Conservation (phyloP, 2,888 invertebrate species). For the Platynereis dumerilii region DNA sequence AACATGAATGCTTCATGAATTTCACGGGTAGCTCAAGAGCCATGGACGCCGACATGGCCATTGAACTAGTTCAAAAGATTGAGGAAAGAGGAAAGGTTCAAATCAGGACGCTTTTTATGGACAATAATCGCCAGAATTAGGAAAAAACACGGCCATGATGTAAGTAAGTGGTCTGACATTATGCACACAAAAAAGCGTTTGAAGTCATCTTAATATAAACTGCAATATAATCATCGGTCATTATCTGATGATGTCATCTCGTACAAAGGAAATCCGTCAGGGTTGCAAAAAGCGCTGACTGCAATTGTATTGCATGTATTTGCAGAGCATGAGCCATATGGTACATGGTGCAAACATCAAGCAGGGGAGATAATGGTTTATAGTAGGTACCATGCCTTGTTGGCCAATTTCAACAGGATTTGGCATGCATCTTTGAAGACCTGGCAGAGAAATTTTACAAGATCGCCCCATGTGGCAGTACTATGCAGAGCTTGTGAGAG, state of each 20-base stretch:
- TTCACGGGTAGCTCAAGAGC: no score
- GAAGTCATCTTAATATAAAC: not conserved
- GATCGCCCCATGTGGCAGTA: no score
- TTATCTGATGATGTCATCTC: not conserved
- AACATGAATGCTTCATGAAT: no score
- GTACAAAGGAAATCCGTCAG: not conserved
- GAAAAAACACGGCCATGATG: not conserved
- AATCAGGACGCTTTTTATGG: not conserved
- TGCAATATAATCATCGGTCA: not conserved
- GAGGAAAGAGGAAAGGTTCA: not conserved
- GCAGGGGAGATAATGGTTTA: no score
- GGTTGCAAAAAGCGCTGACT: not conserved
- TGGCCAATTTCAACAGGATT: not conserved
- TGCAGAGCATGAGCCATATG: not conserved
- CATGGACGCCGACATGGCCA: not conserved
- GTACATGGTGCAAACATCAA: no score
- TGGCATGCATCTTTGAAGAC: not conserved
- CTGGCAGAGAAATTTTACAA: no score
- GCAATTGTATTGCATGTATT: not conserved
- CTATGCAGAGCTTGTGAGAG: no score
- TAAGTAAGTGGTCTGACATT: no score
- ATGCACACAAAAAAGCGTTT: no score
- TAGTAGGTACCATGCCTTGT: not conserved
- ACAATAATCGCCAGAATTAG: not conserved
- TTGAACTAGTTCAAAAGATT: not conserved